A percentile compares a stretch with the other conserved stretches of the same genome.
These are phyloP conservation scores for Andrena marginata DNA, from an alignment of 2,888 invertebrate genomes.

Conservation along the genomic window DNA sequence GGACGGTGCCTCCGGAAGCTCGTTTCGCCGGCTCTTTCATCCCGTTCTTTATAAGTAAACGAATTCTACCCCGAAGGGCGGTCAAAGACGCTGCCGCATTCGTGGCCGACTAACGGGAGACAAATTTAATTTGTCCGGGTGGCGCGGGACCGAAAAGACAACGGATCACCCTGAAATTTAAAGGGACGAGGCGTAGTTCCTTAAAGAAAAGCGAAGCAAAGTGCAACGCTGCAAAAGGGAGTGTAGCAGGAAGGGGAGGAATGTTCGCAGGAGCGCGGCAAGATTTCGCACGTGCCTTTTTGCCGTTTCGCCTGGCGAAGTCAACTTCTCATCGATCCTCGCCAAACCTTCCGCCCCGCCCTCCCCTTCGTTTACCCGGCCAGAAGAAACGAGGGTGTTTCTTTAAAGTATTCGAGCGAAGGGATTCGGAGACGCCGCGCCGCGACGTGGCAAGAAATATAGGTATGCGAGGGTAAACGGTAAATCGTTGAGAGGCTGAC, in stretches of 20 bases:
- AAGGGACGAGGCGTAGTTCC: conserved; percentile 2
- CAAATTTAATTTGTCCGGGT: conserved; percentile 53
- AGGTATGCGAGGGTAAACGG: background rate
- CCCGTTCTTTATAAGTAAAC: conserved; percentile 38
- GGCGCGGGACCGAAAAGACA: conserved; percentile 21
- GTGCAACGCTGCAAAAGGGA: background rate
- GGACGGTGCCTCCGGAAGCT: conserved; percentile 17
- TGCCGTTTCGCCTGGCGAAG: background rate
- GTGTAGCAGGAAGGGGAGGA: background rate
- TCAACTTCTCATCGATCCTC: background rate
- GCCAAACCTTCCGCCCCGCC: background rate
- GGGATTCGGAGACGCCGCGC: background rate
- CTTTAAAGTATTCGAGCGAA: background rate
- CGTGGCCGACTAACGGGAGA: conserved; percentile 13
- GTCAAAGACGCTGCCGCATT: conserved; percentile 43
- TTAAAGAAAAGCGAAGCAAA: background rate
- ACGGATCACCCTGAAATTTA: conserved; percentile 21
- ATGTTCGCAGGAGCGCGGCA: too few species aligned
- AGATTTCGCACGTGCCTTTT: background rate
- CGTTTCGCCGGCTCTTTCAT: conserved; percentile 31
- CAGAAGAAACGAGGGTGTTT: background rate
- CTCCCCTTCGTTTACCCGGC: background rate
- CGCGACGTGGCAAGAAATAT: background rate
- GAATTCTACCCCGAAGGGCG: conserved; percentile 42
- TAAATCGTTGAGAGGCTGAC: conserved; percentile 17